A percentile compares a stretch with the other conserved stretches of the same genome.
These are phyloP conservation scores for Orgyia antiqua DNA, from an alignment of 2,888 invertebrate genomes.

Conservation along the genomic window DNA sequence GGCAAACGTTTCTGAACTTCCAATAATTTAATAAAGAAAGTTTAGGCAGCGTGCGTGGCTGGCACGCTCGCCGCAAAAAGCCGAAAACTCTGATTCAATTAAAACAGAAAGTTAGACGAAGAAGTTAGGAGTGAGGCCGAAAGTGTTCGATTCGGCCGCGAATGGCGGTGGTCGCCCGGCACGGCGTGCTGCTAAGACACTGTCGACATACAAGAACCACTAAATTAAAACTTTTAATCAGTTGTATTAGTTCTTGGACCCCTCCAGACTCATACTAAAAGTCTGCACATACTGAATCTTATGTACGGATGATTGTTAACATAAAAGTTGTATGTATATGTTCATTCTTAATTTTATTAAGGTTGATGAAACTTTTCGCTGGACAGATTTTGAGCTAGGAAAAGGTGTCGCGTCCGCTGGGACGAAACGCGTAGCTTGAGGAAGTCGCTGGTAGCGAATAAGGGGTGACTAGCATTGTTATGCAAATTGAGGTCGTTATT, in stretches of 20 bases:
- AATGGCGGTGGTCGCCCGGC: constrained; percentile 19
- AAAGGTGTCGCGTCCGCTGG: constrained; percentile 66
- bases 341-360: constrained; percentile 5
- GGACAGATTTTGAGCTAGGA: constrained; percentile 55
- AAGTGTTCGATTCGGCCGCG: constrained; percentile 37
- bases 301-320: no score
- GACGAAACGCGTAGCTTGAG: constrained; percentile 60
- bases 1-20: constrained; percentile 73
- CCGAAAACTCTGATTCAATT: constrained; percentile 77
- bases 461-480: constrained; percentile 77
- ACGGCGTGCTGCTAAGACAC: constrained; percentile 14
- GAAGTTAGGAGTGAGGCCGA: constrained; percentile 59
- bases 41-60: constrained; percentile 74
- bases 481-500: constrained; percentile 78
- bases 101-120: constrained; percentile 71
- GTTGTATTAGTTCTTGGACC: constrained; percentile 19
- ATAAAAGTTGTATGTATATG: no score
- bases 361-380: constrained; percentile 27
- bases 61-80: constrained; percentile 74
- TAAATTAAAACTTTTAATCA: constrained; percentile 45
- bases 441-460: constrained; percentile 70
- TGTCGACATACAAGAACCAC: constrained; percentile 29
- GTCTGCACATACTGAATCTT: no score
- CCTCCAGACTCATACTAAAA: no score
- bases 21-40: constrained; percentile 78